Percentiles rank a stretch among this genome's conserved stretches.
Conservation (phyloP, 2,113 vertebrate species). For the Cacatua alba region DNA sequence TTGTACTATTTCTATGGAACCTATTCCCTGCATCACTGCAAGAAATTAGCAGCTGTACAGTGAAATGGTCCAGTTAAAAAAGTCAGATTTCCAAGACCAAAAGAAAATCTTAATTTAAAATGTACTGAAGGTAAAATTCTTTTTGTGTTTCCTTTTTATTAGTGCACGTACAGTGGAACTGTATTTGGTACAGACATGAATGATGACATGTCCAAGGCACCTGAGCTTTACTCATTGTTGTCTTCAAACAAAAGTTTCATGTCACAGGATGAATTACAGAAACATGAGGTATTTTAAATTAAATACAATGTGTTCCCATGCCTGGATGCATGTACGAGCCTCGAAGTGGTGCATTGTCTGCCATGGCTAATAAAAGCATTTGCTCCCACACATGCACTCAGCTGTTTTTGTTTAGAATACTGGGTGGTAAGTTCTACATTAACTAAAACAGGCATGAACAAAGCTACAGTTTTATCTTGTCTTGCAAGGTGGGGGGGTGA, state of each 20-base stretch:
- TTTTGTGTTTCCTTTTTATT: neutral
- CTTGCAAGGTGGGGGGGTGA: neutral
- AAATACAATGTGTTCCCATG: neutral
- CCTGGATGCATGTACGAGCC: neutral
- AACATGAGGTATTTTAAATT: slow-evolving; percentile 14
- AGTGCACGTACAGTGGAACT: neutral
- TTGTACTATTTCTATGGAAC: neutral
- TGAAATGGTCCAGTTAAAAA: neutral
- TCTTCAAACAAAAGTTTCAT: neutral
- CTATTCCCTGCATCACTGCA: neutral
- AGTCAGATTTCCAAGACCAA: neutral
- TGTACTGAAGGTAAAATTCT: neutral
- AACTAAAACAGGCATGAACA: neutral
- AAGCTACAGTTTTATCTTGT: neutral
- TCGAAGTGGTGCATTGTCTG: neutral
- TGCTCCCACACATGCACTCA: neutral
- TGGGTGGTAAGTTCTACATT: neutral
- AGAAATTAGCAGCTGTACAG: neutral
- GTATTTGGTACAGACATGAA: neutral
- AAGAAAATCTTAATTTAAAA: neutral
- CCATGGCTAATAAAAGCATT: neutral
- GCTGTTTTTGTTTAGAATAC: neutral
- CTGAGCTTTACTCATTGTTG: neutral
- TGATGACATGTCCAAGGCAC: neutral
- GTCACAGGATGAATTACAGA: neutral